A percentile compares a stretch with the other conserved stretches of the same genome.
phyloP scores from a whole-genome alignment of 2,113 vertebrate genomes.

The Mirza zaza region DNA sequence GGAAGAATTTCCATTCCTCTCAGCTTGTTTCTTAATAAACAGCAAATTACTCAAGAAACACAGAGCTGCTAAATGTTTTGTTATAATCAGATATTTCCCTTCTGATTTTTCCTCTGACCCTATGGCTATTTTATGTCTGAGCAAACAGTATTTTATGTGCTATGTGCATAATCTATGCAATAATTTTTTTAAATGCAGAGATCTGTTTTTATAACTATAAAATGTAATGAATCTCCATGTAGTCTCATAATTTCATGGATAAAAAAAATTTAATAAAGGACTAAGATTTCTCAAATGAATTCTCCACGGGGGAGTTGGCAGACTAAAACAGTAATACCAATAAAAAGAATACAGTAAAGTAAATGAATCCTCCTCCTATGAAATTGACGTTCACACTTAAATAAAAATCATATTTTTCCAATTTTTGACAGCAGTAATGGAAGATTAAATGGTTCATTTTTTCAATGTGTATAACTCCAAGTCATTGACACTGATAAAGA shows the following conservation, averaged over 20 bases:
- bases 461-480: neutral
- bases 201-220: slow-evolving; percentile 15
- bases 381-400: neutral
- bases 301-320: neutral
- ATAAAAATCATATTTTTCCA: neutral
- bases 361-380: neutral
- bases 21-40: slow-evolving; percentile 52
- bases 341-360: neutral
- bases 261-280: slow-evolving; percentile 24
- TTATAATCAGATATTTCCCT: neutral
- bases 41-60: slow-evolving; percentile 21
- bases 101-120: neutral
- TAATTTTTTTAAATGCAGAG: slow-evolving; percentile 1
- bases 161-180: neutral
- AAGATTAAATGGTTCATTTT: neutral
- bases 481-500: neutral
- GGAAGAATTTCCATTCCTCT: slow-evolving; percentile 43
- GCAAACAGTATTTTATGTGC: neutral
- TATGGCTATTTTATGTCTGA: neutral
- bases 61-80: neutral
- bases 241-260: neutral
- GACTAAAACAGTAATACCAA: neutral
- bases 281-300: neutral
- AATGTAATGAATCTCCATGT: neutral
- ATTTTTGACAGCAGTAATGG: neutral